Evolutionary conservation across 2,888 invertebrate genomes (phyloP), one percentile per base, ranked within the genome.

Genomic region (Formica aserva): DNA sequence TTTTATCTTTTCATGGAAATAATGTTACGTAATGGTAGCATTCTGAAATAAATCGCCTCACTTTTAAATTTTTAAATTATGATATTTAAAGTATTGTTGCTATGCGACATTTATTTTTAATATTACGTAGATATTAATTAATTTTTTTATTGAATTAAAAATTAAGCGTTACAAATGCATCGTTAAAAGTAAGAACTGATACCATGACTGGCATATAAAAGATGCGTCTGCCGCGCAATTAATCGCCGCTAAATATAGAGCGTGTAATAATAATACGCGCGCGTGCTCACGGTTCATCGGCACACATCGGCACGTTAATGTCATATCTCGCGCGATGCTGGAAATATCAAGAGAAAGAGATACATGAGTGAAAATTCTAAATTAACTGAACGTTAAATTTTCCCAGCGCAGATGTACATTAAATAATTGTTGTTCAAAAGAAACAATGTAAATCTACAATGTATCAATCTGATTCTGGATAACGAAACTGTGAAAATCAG

Each of bases 201-300:
- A 57, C 26, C 35, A 63, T 41, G 8, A 52, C 15, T 18, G 48
- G 32, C 32, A 26, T 55, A 65, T 11, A 80, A 57, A 85, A 85
- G 75, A 87, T 85, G 84, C 72, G 62, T 78, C 57, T 65, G 69
- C 76, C 84, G 75, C 82, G 11, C 71, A 88, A 89, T 88, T 89
- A 88, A 89, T 89, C 82, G 85, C 32, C 9, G 69, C 80, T 88
- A 88, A 88, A 86, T 89, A 89, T 86, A 89, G 76, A 80, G 41
- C 57, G 48, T 60, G 74, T 76, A 83, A 85, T 89, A 89, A 86
- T 89, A 89, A 89, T 85, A 85, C 75, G 41, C 63, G 78, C 52
- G 75, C 45, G 81, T 57, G 82, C 63, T 69, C 76, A n/a, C 66
- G 72, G 71, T 77, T 84, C 72, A 66, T 77, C 83, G 55, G 65